Evolutionary conservation across 2,797 vertebrate species (phyloP), one percentile per base, ranked within the genome.

Genomic region (Borostomias antarcticus): DNA sequence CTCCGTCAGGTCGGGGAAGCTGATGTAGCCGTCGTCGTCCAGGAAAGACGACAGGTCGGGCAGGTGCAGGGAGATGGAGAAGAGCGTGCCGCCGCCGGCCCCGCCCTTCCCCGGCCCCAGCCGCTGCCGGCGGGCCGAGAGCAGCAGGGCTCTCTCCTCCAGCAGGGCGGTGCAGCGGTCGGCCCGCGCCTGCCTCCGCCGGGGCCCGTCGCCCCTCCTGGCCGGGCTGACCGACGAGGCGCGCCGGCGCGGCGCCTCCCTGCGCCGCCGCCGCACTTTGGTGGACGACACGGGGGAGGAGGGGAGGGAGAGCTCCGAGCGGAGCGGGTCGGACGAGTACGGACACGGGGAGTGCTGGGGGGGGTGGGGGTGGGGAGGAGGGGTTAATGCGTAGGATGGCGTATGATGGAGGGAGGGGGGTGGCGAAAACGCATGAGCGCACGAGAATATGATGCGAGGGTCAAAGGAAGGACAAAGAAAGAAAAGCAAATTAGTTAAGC

Each of bases 51-150:
- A 94, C 73, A 98, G 87, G 82, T 95, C 95, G 4, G 97, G 97
- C 75, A 99, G 95, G 91, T 99, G 97, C 85, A 99, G 93, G 88
- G 96, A 99, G 95, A 99, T 97, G 85, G 96, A 98, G 86, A 98
- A 98, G 70, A 98, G 90, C 0, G 95, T 98, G 77, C 95, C 89
- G 11, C 93, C 90, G 0, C 75, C 75, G 11, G 75, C 3, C 67
- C 69, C 74, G 79, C 85, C 89, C 75, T 92, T 66, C 48, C 93
- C 87, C 71, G 93, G 92, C 64, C 92, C 87, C 71, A 93, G 92
- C 64, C 92, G 90, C 80, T 90, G 95, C 77, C 94, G 95, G 82
- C 90, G 95, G 71, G 93, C 87, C 0, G 91, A 93, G 19, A 94
- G 91, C 73, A 92, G 54, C 2, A 97, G 84, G 1, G 79, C 94